Evolutionary conservation across 2,113 vertebrate genomes (phyloP), one percentile per base, ranked within the genome.

Genomic region (Cavia aperea): DNA sequence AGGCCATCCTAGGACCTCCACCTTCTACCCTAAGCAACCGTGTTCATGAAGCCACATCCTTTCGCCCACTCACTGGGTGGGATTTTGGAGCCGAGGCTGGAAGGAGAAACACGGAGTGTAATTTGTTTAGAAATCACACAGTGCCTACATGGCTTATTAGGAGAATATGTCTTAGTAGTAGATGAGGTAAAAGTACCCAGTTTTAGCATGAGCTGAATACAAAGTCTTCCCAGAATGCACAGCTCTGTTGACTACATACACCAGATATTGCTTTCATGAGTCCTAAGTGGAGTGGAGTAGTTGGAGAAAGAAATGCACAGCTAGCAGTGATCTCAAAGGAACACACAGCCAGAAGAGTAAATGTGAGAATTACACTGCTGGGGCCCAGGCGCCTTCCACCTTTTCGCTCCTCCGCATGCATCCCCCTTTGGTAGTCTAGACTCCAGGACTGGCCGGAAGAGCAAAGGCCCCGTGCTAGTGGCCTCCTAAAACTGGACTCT

Each of bases 361-460:
- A 4, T 26, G 46, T 12, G 54, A 13, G 54, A 1, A 2, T 8
- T 36, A 2, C 1, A 5, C 26, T 7, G 16, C 23, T 7, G 2
- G 14, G 19, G 4, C 78, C 3, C 49, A 68, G 65, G 21, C 11
- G 62, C n/a, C 62, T 54, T 63, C 73, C 0, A 1, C 16, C 33
- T n/a, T 12, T 54, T 36, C 63, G 14, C 31, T 88, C 66, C 66
- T 68, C 43, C 10, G 1, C 10, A 0, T 7, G 46, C 2, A 24
- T n/a, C 19, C 33, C 65, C 24, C 31, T 58, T 31, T 8, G 0
- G 13, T 43, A 43, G 66, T 83, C 77, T 54, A 33, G 9, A n/a
- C 58, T 56, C 60, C 65, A 77, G 78, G 2, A 19, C 43, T 19
- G 23, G 56, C 36, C 36, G 8, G 54, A 62, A 39, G 4, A 70